phyloP scores from a whole-genome alignment of 2,888 invertebrate species.

The Drosophila parthenogenetica region DNA sequence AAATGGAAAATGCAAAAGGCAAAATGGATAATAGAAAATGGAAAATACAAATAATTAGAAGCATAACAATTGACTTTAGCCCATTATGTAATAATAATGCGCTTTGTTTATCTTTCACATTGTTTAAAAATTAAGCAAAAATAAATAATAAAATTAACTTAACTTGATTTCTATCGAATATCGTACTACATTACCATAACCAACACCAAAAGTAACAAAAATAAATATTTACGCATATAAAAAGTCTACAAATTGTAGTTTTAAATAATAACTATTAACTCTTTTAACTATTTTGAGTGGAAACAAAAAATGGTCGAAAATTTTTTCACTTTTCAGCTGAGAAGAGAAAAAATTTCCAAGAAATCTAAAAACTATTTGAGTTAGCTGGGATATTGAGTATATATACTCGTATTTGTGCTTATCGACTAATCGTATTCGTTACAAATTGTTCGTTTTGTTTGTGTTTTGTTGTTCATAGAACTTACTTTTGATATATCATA shows the following conservation, averaged over 20 bases:
- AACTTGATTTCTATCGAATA: constrained; percentile 34
- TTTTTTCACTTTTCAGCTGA: constrained; percentile 63
- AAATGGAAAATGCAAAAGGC: constrained; percentile 42
- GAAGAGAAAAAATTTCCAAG: constrained; percentile 79
- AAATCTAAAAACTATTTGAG: constrained; percentile 41
- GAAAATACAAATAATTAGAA: constrained; percentile 57
- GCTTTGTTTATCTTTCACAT: constrained; percentile 27
- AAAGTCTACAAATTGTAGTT: background rate
- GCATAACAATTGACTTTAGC: constrained; percentile 67
- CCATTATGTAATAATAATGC: constrained; percentile 23
- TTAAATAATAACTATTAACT: background rate
- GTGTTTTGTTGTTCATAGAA: constrained; percentile 93
- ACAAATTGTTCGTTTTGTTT: constrained; percentile 65
- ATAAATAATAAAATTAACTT: constrained; percentile 73
- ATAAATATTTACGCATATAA: constrained; percentile 36
- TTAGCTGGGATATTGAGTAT: background rate
- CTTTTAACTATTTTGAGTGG: background rate
- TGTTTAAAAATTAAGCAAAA: constrained; percentile 40
- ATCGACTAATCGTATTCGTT: constrained; percentile 44
- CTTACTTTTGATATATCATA: constrained; percentile 98
- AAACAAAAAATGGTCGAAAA: constrained; percentile 63
- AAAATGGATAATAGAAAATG: constrained; percentile 12
- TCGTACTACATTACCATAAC: constrained; percentile 37
- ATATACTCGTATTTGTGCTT: constrained; percentile 15
- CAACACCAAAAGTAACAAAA: constrained; percentile 55